Percentiles rank a stretch among this genome's conserved stretches.
Conservation (phyloP, 2,113 vertebrate species). For the Lampris incognitus region DNA sequence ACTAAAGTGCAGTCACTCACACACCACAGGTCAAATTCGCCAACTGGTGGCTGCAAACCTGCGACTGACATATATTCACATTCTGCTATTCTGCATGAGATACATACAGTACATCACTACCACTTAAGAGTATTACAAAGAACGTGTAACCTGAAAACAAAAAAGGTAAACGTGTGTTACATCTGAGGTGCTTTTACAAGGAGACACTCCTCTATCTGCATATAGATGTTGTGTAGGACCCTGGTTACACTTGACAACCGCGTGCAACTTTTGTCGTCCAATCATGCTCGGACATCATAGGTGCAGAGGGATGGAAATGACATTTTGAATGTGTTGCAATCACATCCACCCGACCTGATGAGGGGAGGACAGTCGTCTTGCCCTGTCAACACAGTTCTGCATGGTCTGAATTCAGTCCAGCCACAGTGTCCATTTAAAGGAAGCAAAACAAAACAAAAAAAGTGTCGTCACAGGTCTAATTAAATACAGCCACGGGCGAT, state of each 20-base stretch:
- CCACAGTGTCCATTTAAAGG: conserved; percentile 34
- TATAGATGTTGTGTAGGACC: conserved; percentile 28
- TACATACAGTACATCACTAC: conserved; percentile 29
- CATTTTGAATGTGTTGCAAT: conserved; percentile 22
- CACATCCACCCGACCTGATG: conserved; percentile 16
- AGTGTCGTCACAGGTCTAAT: conserved; percentile 1
- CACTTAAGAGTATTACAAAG: conserved; percentile 34
- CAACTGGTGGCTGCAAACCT: conserved; percentile 14
- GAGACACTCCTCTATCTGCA: conserved; percentile 47
- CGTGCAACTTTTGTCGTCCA: conserved; percentile 54
- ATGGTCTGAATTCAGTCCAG: conserved; percentile 65
- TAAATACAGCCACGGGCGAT: conserved; percentile 29
- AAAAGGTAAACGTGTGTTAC: conserved; percentile 56
- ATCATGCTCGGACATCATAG: conserved; percentile 27
- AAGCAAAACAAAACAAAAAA: conserved; percentile 6
- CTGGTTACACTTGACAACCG: conserved; percentile 36
- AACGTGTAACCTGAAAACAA: conserved; percentile 44
- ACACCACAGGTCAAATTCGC: no score
- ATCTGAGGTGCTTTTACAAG: conserved; percentile 55
- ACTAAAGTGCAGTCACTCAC: no score
- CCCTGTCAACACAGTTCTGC: conserved; percentile 57
- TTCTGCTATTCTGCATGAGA: conserved; percentile 35
- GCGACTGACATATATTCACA: conserved; percentile 21
- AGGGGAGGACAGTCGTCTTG: conserved; percentile 1
- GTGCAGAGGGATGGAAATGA: conserved; percentile 32